Percentiles rank a stretch among this genome's conserved stretches.
Evolutionary conservation across 2,797 vertebrate species (phyloP).

Genomic region (Picus viridis): DNA sequence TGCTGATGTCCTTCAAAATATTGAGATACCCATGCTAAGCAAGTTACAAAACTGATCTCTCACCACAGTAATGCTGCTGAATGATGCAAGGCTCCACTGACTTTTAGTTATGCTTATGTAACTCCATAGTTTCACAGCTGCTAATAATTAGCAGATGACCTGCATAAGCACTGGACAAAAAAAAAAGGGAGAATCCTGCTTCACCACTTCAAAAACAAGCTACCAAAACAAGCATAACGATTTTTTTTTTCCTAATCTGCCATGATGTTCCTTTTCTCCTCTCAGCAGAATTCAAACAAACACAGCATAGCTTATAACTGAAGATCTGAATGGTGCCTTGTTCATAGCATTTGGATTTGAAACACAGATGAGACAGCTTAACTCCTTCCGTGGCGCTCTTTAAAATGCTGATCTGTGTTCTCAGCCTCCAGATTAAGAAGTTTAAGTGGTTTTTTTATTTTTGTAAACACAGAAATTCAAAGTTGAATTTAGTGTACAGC

Average conservation of each 20-base stretch:
- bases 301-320: constrained; percentile 39
- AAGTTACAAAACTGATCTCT: constrained; percentile 53
- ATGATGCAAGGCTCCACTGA: constrained; percentile 64
- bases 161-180: constrained; percentile 35
- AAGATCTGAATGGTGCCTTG: constrained; percentile 73
- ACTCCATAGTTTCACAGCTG: constrained; percentile 73
- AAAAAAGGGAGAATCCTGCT: constrained; percentile 9
- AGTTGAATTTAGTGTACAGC: not conserved
- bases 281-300: constrained; percentile 34
- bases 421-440: not conserved
- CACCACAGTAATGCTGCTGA: constrained; percentile 33
- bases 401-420: constrained; percentile 4
- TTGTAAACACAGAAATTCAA: constrained; percentile 20
- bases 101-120: constrained; percentile 71
- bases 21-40: constrained; percentile 24
- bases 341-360: constrained; percentile 55
- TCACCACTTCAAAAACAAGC: constrained; percentile 61
- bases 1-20: constrained; percentile 9
- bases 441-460: constrained; percentile 18
- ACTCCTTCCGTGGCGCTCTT: constrained; percentile 43
- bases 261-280: constrained; percentile 51
- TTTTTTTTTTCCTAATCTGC: constrained; percentile 18
- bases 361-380: constrained; percentile 63
- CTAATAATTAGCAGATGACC: constrained; percentile 74
- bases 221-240: not conserved